phyloP scores from a whole-genome alignment of 2,888 invertebrate genomes.

The Didymodactylos carnosus region DNA sequence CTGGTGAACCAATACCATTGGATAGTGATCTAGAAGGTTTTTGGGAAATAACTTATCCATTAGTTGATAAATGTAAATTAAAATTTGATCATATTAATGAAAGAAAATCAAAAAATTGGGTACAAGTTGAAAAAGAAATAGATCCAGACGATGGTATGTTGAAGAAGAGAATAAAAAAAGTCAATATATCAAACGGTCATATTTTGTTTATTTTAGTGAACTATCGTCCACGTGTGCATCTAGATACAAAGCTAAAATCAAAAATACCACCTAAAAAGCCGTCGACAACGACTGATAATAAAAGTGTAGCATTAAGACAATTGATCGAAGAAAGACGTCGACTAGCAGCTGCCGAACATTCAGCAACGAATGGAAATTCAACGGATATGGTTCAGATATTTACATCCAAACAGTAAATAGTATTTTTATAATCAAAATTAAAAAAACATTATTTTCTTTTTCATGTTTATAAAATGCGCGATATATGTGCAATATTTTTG shows the following conservation, averaged over 20 bases:
- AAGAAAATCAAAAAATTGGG: conserved; percentile 32
- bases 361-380: not conserved
- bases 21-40: conserved; percentile 75
- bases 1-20: conserved; percentile 44
- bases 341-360: not conserved
- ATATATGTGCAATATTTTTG: too few relatives aligned
- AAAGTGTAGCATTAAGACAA: not conserved
- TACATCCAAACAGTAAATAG: too few relatives aligned
- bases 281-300: too few relatives aligned
- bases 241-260: not conserved
- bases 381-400: too few relatives aligned
- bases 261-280: not conserved
- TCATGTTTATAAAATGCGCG: too few relatives aligned
- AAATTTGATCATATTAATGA: conserved; percentile 44
- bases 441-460: too few relatives aligned
- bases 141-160: not conserved
- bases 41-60: conserved; percentile 89
- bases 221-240: not conserved
- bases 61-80: conserved; percentile 63
- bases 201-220: not conserved
- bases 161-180: not conserved
- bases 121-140: not conserved
- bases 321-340: not conserved
- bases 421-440: too few relatives aligned
- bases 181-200: not conserved